Conservation (phyloP, 2,113 vertebrate species). For the Rallus limicola region DNA sequence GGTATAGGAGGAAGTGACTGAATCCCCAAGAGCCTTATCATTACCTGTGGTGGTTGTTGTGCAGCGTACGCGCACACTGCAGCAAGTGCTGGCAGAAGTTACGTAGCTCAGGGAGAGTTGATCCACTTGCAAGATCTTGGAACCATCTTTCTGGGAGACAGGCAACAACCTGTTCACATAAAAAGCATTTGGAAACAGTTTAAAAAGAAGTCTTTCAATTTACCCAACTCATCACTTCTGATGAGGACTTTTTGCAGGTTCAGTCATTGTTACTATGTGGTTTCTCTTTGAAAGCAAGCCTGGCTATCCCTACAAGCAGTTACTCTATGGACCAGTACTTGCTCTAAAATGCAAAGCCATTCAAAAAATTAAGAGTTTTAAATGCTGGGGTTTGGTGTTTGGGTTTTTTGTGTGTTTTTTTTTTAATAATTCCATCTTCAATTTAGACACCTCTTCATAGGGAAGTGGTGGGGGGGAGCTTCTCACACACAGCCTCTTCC, state of each 20-base stretch:
- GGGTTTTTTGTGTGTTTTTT: no score
- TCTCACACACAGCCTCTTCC: background rate
- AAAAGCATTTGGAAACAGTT: background rate
- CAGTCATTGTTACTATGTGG: background rate
- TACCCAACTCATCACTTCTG: background rate
- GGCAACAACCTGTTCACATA: slow-evolving; percentile 74
- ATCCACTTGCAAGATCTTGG: slow-evolving; percentile 60
- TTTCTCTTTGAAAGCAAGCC: background rate
- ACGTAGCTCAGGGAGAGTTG: slow-evolving; percentile 80
- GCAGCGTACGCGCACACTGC: slow-evolving; percentile 72
- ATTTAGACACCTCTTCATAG: background rate
- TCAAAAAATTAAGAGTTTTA: no score
- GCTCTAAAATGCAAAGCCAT: background rate
- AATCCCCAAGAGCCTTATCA: background rate
- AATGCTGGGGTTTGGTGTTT: no score
- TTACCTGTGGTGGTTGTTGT: slow-evolving; percentile 75
- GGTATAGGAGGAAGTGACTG: background rate
- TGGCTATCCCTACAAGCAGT: background rate
- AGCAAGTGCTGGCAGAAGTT: slow-evolving; percentile 85
- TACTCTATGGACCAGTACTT: background rate
- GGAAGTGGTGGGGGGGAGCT: no score
- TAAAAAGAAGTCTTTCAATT: background rate
- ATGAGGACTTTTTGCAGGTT: background rate
- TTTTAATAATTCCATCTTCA: background rate
- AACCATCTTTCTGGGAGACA: slow-evolving; percentile 88